Evolutionary conservation across 2,888 invertebrate species (phyloP), one percentile per base, ranked within the genome.

Genomic region (Crematogaster levior): DNA sequence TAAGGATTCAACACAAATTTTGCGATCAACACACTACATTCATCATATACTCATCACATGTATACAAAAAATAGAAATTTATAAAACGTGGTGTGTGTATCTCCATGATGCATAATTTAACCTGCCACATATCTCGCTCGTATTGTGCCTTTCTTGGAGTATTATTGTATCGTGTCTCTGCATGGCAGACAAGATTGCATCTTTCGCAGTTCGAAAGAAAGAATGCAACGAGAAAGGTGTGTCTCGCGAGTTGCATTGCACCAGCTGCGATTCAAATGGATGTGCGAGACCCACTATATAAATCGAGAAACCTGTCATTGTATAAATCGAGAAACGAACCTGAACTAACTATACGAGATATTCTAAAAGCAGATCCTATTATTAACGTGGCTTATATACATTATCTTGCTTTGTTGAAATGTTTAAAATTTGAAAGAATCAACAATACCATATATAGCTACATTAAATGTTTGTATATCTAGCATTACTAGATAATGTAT

Each of bases 171-270:
- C 58, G 30, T 43, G 10, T 60, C 24, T 2, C 21, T 27, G 15
- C 27, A 72, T 18, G 9, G 37, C 24, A 24, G n/a, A 18, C 27
- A 18, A 46, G 46, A 74, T 74, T 21, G 46, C 46, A 60, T 60
- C 73, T 74, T 60, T 74, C 12, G 15, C 61, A 37, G 63, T 43
- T 66, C 21, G 37, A 40, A 48, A 58, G 30, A 68, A 85, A 81
- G 80, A 81, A 81, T 70, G 65, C 60, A 43, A 61, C 40, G 81
- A 85, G 63, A 43, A 21, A 65, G 84, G 84, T 85, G 84, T 80
- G 84, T 56, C 84, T 3, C 53, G 65, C 61, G 58, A 60, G 51
- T 66, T 58, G 21, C 46, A 53, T 65, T 81, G 81, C 81, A 84
- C 74, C 81, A 75, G 74, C 81, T 84, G 24, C 34, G 27, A 73